These are phyloP conservation scores for Lasioglossum albipes DNA, from an alignment of 1,140 invertebrate species.

Conservation along the genomic window DNA sequence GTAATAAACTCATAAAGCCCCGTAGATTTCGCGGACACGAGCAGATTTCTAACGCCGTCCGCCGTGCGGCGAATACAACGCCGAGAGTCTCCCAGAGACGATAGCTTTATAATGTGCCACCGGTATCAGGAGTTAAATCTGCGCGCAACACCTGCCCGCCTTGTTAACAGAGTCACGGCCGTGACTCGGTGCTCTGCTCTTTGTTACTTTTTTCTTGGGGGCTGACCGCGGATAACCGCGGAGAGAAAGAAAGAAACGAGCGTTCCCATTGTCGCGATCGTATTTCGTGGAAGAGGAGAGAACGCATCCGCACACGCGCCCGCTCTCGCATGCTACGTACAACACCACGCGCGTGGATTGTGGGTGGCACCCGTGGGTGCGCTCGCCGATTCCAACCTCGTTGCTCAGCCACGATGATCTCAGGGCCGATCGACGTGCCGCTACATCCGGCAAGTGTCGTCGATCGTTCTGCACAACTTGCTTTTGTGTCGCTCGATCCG, in stretches of 20 bases:
- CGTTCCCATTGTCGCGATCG: background rate
- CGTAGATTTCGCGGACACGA: slow-evolving; percentile 7
- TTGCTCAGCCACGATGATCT: slow-evolving; percentile 59
- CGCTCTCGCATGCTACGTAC: background rate
- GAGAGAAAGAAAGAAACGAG: no score
- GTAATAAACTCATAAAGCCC: slow-evolving; percentile 38
- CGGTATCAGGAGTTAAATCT: slow-evolving; percentile 31
- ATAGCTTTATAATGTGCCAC: slow-evolving; percentile 7
- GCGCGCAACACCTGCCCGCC: slow-evolving; percentile 20
- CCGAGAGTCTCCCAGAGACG: no score
- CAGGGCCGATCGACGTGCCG: slow-evolving; percentile 35
- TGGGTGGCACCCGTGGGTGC: slow-evolving; percentile 49
- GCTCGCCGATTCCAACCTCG: slow-evolving; percentile 54
- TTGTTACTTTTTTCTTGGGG: background rate
- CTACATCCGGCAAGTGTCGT: slow-evolving; percentile 50
- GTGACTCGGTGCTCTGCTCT: background rate
- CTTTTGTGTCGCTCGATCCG: slow-evolving; percentile 6
- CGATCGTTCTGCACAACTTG: slow-evolving; percentile 40
- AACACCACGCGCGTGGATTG: slow-evolving; percentile 8
- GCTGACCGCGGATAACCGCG: background rate
- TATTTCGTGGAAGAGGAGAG: background rate
- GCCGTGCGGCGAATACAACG: slow-evolving; percentile 14
- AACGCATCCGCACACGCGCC: slow-evolving; percentile 9
- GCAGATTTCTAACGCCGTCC: slow-evolving; percentile 19
- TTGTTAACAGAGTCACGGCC: slow-evolving; percentile 9